Evolutionary conservation across 2,113 vertebrate genomes (phyloP).

Genomic region (Hepsetus odoe): DNA sequence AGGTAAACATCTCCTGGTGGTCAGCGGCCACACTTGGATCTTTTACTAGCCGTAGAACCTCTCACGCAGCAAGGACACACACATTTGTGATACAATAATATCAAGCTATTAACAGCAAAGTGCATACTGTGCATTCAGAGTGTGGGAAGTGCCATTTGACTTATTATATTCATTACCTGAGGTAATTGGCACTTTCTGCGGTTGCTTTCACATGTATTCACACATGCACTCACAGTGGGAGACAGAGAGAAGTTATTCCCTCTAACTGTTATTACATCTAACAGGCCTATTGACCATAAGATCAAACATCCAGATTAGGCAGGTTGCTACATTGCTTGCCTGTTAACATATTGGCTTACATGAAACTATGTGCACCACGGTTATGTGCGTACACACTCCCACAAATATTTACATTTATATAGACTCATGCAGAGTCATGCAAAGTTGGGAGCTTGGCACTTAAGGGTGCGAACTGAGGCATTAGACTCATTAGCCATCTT

Average conservation of each 20-base stretch:
- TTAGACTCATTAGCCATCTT: too few species aligned
- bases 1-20: conserved; percentile 48
- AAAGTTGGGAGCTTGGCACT: too few species aligned
- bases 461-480: too few species aligned
- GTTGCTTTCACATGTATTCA: background rate
- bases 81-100: background rate
- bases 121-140: conserved; percentile 4
- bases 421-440: too few species aligned
- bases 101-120: conserved; percentile 13
- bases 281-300: background rate
- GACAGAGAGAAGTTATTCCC: background rate
- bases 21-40: conserved; percentile 1
- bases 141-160: background rate
- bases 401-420: too few species aligned
- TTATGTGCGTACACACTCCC: too few species aligned
- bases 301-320: background rate
- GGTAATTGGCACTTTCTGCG: background rate
- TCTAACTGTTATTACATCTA: conserved; percentile 11
- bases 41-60: background rate
- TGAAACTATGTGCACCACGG: too few species aligned
- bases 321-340: background rate
- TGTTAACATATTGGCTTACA: too few species aligned
- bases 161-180: conserved; percentile 8
- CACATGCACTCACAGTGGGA: background rate
- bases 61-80: background rate